A percentile compares a stretch with the other conserved stretches of the same genome.
Evolutionary conservation across 1,140 invertebrate species (phyloP).

Genomic region (Pogonognathellus flavescens): DNA sequence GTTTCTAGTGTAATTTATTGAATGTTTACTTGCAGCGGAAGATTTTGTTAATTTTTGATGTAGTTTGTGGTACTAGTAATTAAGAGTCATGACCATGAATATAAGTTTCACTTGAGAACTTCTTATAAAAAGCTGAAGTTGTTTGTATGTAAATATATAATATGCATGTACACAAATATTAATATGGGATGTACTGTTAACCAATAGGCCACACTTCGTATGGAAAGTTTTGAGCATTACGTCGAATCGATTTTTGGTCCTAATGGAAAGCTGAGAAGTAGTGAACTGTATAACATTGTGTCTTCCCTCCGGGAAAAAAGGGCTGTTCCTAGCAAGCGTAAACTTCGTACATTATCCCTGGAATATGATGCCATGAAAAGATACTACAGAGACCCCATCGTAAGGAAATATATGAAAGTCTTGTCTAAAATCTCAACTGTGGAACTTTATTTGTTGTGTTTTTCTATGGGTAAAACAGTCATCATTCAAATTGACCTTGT

Average conservation of each 20-base stretch:
- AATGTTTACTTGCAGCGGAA: too few relatives aligned
- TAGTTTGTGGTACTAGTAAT: too few relatives aligned
- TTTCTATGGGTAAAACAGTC: neutral
- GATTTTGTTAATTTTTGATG: too few relatives aligned
- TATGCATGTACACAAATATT: too few relatives aligned
- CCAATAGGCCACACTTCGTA: slow-evolving; percentile 78
- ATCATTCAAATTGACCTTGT: neutral
- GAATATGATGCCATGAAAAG: slow-evolving; percentile 63
- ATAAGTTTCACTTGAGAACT: too few relatives aligned
- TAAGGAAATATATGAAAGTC: slow-evolving; percentile 53
- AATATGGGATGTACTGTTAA: neutral
- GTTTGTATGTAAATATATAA: too few relatives aligned
- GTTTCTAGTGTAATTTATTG: too few relatives aligned
- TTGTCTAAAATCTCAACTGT: neutral
- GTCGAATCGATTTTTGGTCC: slow-evolving; percentile 85
- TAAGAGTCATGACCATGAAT: too few relatives aligned
- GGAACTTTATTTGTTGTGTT: slow-evolving; percentile 8
- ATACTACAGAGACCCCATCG: slow-evolving; percentile 66
- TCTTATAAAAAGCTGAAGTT: too few relatives aligned
- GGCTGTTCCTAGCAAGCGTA: slow-evolving; percentile 59
- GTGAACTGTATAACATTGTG: slow-evolving; percentile 56
- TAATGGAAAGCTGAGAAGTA: slow-evolving; percentile 75
- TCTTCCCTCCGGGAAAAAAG: slow-evolving; percentile 67
- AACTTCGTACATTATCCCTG: slow-evolving; percentile 55
- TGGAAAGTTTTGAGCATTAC: slow-evolving; percentile 88